Percentiles rank a stretch among this genome's conserved stretches.
Evolutionary conservation across 37 sponge, comb jelly and placozoan genomes (phyloP).

Genomic region (Tethya wilhelma): DNA sequence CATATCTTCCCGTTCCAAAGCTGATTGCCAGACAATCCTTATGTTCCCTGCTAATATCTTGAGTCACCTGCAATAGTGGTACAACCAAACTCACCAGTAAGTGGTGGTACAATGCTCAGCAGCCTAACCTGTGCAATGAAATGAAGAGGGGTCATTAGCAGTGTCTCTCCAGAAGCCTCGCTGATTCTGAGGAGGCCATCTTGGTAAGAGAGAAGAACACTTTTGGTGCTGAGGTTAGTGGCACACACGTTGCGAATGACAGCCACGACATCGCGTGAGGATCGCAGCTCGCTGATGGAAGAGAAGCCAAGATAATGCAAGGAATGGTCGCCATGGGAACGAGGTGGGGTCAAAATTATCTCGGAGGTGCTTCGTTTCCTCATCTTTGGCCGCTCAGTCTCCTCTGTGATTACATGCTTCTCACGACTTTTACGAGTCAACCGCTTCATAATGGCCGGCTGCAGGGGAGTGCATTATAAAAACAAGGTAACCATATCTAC

Average conservation of each 20-base stretch:
- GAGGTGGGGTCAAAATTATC: no score
- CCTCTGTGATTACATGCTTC: no score
- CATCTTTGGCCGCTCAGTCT: no score
- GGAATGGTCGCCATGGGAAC: no score
- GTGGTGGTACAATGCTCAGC: no score
- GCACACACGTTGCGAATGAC: background rate
- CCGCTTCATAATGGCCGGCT: no score
- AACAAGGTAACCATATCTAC: no score
- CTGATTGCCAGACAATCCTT: slow-evolving; percentile 58
- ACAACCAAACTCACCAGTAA: no score
- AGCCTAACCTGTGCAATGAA: slow-evolving; percentile 28
- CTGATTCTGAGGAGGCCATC: slow-evolving; percentile 19
- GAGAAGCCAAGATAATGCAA: background rate
- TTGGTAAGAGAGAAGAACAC: slow-evolving; percentile 6
- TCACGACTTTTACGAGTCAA: no score
- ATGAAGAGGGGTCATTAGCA: slow-evolving; percentile 18
- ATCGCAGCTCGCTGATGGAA: background rate
- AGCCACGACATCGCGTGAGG: background rate
- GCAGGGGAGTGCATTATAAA: no score
- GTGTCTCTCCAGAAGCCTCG: slow-evolving; percentile 33
- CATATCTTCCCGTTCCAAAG: slow-evolving; percentile 24
- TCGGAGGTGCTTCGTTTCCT: no score
- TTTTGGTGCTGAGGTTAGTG: background rate
- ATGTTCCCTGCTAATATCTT: slow-evolving; percentile 17
- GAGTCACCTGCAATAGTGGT: background rate